Conservation (phyloP, 92 coral and sea anemone species). For the Parazoanthus darwini region DNA sequence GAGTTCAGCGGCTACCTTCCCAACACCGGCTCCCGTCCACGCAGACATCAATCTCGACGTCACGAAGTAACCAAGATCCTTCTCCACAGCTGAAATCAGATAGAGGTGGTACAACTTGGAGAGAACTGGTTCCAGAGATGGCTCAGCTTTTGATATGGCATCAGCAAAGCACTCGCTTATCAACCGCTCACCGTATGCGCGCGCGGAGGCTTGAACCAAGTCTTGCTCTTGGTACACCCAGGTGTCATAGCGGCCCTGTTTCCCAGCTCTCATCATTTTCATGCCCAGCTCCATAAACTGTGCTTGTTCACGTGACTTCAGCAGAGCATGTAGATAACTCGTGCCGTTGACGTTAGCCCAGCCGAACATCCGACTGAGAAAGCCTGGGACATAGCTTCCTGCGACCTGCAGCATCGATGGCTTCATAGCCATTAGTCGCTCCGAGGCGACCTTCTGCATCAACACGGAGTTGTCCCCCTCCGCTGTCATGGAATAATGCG, state of each 20-base stretch:
- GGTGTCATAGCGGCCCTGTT: constrained; percentile 63
- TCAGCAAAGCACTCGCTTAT: constrained; percentile 74
- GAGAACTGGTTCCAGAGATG: constrained; percentile 64
- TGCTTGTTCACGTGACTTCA: constrained; percentile 72
- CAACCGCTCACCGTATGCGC: constrained; percentile 79
- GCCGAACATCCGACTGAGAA: constrained; percentile 21
- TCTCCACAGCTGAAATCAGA: constrained; percentile 60
- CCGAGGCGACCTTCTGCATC: constrained; percentile 92
- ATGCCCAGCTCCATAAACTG: constrained; percentile 79
- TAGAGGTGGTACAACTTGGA: constrained; percentile 75
- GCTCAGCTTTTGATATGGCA: constrained; percentile 65
- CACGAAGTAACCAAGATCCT: constrained; percentile 77
- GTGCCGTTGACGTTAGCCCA: constrained; percentile 59
- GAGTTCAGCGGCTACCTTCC: constrained; percentile 66
- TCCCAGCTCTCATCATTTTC: constrained; percentile 79
- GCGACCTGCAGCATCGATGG: constrained; percentile 51
- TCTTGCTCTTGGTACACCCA: constrained; percentile 91
- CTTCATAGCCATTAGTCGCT: constrained; percentile 72
- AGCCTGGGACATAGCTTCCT: constrained; percentile 21
- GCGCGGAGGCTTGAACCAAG: constrained; percentile 78
- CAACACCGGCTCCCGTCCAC: constrained; percentile 68
- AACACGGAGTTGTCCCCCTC: constrained; percentile 91
- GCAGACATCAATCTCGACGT: constrained; percentile 68
- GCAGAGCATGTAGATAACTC: constrained; percentile 63
- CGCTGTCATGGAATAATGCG: constrained; percentile 92